phyloP scores from a whole-genome alignment of 2,888 invertebrate genomes.

The Vandiemenella viatica region DNA sequence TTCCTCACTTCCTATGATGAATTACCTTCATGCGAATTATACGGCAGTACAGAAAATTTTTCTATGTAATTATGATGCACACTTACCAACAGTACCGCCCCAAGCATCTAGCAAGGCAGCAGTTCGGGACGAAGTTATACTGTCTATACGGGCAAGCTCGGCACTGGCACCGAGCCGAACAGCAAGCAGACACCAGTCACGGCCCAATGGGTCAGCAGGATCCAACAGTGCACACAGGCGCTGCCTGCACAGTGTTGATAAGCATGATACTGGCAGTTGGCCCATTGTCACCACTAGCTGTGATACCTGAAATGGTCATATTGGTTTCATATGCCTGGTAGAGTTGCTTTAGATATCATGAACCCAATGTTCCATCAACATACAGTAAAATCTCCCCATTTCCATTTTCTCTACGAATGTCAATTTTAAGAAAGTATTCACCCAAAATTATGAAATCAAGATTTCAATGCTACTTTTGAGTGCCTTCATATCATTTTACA shows the following conservation, averaged over 20 bases:
- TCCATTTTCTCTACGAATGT: too few relatives aligned
- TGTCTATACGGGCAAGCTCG: conserved; percentile 33
- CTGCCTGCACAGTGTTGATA: conserved; percentile 42
- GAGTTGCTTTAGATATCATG: too few relatives aligned
- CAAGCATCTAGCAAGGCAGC: conserved; percentile 33
- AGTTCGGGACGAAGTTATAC: conserved; percentile 20
- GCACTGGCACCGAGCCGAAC: conserved; percentile 48
- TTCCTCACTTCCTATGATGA: too few relatives aligned
- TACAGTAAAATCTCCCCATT: too few relatives aligned
- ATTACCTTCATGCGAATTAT: too few relatives aligned
- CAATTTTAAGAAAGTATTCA: too few relatives aligned
- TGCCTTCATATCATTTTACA: too few relatives aligned
- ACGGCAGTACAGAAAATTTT: too few relatives aligned
- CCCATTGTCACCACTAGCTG: conserved; percentile 30
- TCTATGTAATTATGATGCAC: conserved; percentile 22
- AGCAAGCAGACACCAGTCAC: conserved; percentile 65
- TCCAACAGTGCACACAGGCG: conserved; percentile 52
- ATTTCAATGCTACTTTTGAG: too few relatives aligned
- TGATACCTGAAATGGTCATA: conserved; percentile 13
- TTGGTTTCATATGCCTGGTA: too few relatives aligned
- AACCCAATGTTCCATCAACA: too few relatives aligned
- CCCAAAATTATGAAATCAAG: too few relatives aligned
- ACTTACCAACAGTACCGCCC: conserved; percentile 21
- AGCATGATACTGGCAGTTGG: conserved; percentile 40
- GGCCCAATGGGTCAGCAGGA: conserved; percentile 53